Percentiles rank a stretch among this genome's conserved stretches.
These are phyloP conservation scores for Rotaria magnacalcarata DNA, from an alignment of 2,888 invertebrate species.

Conservation along the genomic window DNA sequence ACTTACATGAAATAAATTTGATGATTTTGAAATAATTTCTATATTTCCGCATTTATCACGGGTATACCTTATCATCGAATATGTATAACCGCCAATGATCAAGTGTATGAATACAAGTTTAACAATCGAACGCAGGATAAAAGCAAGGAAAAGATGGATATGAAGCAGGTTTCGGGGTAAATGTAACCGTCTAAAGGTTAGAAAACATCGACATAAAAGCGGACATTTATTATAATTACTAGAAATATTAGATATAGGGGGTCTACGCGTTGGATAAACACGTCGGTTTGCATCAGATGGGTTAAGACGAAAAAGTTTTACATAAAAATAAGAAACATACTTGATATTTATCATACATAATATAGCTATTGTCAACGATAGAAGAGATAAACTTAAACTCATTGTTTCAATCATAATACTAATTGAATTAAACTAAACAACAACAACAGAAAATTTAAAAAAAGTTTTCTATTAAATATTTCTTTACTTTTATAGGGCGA, in stretches of 20 bases:
- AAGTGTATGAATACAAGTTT: background rate
- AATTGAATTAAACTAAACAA: background rate
- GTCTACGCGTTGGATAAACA: background rate
- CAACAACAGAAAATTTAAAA: background rate
- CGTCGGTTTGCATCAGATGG: background rate
- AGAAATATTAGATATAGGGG: background rate
- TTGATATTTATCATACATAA: conserved; percentile 7
- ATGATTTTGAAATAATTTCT: background rate
- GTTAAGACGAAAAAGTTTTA: background rate
- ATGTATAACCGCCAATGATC: background rate
- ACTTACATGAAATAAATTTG: background rate
- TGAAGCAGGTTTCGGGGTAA: conserved; percentile 22
- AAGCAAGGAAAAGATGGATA: background rate
- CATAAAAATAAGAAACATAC: conserved; percentile 2
- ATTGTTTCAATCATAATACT: conserved; percentile 7
- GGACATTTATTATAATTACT: background rate
- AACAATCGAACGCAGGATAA: background rate
- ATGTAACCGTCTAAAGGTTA: background rate
- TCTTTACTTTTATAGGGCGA: background rate
- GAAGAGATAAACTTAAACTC: background rate
- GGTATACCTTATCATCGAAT: background rate
- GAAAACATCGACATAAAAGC: background rate
- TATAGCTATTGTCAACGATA: background rate
- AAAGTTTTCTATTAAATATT: background rate
- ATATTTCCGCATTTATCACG: background rate